Percentiles rank a stretch among this genome's conserved stretches.
Evolutionary conservation across 2,113 vertebrate species (phyloP).

Genomic region (Rhea americana): DNA sequence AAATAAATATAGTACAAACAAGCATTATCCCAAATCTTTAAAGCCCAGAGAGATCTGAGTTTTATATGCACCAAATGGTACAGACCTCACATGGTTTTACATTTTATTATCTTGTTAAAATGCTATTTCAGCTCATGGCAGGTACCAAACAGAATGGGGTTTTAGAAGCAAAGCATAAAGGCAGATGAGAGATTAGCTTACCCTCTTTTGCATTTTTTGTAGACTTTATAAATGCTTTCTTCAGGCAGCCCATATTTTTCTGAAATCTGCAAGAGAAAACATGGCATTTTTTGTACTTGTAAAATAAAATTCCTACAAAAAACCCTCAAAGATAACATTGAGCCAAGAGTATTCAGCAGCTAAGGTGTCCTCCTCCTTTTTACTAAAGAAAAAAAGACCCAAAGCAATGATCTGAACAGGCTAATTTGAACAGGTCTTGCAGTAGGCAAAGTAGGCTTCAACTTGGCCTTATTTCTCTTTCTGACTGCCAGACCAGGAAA

Average conservation of each 20-base stretch:
- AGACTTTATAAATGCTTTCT: slow-evolving; percentile 95
- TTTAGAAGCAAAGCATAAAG: background rate
- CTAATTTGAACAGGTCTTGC: background rate
- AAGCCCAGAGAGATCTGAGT: background rate
- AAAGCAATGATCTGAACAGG: background rate
- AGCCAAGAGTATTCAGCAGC: background rate
- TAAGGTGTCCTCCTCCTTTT: background rate
- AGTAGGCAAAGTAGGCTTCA: background rate
- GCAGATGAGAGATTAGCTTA: slow-evolving; percentile 76
- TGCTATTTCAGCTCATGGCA: background rate
- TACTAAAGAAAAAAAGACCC: background rate
- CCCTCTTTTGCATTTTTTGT: slow-evolving; percentile 99
- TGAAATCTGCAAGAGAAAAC: slow-evolving; percentile 85
- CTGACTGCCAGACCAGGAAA: background rate
- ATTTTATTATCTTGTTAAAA: slow-evolving; percentile 67
- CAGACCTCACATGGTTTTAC: background rate
- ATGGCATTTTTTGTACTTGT: background rate
- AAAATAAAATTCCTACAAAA: slow-evolving; percentile 17
- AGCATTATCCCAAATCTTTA: slow-evolving; percentile 56
- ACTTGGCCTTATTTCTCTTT: background rate
- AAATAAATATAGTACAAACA: slow-evolving; percentile 12
- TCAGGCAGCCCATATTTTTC: slow-evolving; percentile 95
- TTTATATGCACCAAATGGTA: slow-evolving; percentile 39
- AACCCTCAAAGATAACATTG: background rate
- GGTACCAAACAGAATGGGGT: background rate